Evolutionary conservation across 2,113 vertebrate genomes (phyloP), one percentile per base, ranked within the genome.

Genomic region (Callionymus lyra): DNA sequence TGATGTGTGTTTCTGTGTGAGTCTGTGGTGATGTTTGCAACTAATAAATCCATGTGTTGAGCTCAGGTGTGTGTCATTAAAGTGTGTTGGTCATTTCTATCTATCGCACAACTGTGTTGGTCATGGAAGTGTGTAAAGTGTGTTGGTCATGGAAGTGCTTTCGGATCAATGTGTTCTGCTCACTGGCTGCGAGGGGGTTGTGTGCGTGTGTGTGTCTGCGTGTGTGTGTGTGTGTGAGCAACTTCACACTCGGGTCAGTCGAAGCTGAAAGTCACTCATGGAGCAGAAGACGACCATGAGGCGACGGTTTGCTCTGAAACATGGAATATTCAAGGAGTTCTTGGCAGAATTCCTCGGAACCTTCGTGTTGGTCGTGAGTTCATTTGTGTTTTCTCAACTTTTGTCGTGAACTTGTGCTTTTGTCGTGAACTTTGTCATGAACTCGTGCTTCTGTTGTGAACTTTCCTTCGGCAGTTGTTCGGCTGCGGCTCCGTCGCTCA

Each of bases 331-430:
- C 38, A 97, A 90, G 83, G 92, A 95, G 84, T 89, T 81, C 2
- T 73, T 98, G 54, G 87, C 92, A 0, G 93, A 98, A 76, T 90
- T 97, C 79, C 80, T 98, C 66, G 94, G 91, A 40, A 97, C 94
- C 0, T 91, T 91, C 58, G 76, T 94, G 55, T 15, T 97, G 82
- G 87, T 97, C 47, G 94, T 98, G 81, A 97, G 94, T 94, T n/a
- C 10, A 4, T 6, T 36, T 4, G 11, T 2, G 18, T n/a, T 11
- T 43, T 15, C 6, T n/a, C 4, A 13, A 14, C 10, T 15, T 32
- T 6, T 12, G 4, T n/a, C n/a, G n/a, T n/a, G n/a, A n/a, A 32
- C 11, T 12, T 10, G 37, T 4, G 11, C 5, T 12, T 12, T 16
- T 16, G 14, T 6, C 2, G 16, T 6, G 9, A 3, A 16, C 6